Evolutionary conservation across 1,140 invertebrate species (phyloP).

Genomic region (Steinernema khuongi): DNA sequence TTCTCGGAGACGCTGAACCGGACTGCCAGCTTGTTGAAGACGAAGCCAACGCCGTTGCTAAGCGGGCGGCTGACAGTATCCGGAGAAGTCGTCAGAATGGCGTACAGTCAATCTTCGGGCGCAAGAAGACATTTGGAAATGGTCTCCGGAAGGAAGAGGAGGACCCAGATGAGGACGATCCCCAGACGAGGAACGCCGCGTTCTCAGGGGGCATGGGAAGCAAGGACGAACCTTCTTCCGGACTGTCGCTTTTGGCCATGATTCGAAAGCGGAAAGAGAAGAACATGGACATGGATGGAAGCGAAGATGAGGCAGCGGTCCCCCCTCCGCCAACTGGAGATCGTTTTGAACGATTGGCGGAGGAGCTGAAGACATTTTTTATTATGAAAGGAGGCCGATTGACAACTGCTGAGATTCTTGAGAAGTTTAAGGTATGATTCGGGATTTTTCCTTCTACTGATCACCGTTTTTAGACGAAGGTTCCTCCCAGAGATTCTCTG

Average conservation of each 20-base stretch:
- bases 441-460: not conserved
- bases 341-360: conserved; percentile 48
- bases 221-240: conserved; percentile 22
- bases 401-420: conserved; percentile 45
- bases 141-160: conserved; percentile 19
- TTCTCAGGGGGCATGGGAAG: not conserved
- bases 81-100: not conserved
- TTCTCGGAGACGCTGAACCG: conserved; percentile 23
- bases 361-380: conserved; percentile 45
- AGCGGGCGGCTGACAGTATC: conserved; percentile 43
- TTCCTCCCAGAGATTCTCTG: not conserved
- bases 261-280: conserved; percentile 25
- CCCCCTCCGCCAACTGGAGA: conserved; percentile 30
- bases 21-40: conserved; percentile 35
- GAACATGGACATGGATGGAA: conserved; percentile 6
- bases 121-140: conserved; percentile 17
- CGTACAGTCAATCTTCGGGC: conserved; percentile 32
- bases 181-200: conserved; percentile 27
- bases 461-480: not conserved
- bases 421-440: conserved; percentile 44
- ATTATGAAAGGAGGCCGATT: conserved; percentile 33
- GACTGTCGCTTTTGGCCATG: conserved; percentile 23
- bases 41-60: conserved; percentile 51
- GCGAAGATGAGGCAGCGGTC: not conserved
- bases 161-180: conserved; percentile 27